phyloP scores from a whole-genome alignment of 1,140 invertebrate genomes.

The Drosophila navojoa region DNA sequence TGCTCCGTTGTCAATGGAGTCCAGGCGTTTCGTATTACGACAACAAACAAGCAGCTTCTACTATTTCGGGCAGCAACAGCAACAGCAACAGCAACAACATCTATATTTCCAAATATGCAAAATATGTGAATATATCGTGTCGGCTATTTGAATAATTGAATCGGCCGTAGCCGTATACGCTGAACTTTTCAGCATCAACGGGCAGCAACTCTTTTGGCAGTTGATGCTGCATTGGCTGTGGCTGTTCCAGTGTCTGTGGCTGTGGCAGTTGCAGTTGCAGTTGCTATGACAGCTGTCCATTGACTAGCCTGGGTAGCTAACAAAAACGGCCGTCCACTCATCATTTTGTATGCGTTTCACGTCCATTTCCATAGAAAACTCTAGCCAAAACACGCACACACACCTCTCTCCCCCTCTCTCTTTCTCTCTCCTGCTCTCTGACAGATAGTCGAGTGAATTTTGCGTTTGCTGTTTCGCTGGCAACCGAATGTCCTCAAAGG shows the following conservation, averaged over 20 bases:
- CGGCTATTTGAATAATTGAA: conserved; percentile 60
- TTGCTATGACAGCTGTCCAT: conserved; percentile 25
- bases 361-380: background rate
- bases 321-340: conserved; percentile 17
- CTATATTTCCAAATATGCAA: conserved; percentile 74
- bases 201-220: conserved; percentile 36
- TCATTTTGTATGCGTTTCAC: conserved; percentile 37
- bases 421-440: too few relatives aligned
- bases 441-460: conserved; percentile 23
- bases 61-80: conserved; percentile 57
- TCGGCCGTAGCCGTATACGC: conserved; percentile 21
- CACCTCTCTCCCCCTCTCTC: background rate
- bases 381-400: background rate
- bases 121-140: conserved; percentile 67
- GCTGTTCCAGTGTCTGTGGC: background rate
- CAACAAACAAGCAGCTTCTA: conserved; percentile 56
- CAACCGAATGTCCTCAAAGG: conserved; percentile 31
- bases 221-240: conserved; percentile 23
- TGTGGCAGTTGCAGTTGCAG: background rate
- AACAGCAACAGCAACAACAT: conserved; percentile 21
- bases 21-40: conserved; percentile 65
- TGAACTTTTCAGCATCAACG: conserved; percentile 3
- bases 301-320: background rate
- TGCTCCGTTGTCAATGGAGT: conserved; percentile 52
- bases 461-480: background rate